Evolutionary conservation across 2,113 vertebrate genomes (phyloP), one percentile per base, ranked within the genome.

Genomic region (Collichthys lucidus): DNA sequence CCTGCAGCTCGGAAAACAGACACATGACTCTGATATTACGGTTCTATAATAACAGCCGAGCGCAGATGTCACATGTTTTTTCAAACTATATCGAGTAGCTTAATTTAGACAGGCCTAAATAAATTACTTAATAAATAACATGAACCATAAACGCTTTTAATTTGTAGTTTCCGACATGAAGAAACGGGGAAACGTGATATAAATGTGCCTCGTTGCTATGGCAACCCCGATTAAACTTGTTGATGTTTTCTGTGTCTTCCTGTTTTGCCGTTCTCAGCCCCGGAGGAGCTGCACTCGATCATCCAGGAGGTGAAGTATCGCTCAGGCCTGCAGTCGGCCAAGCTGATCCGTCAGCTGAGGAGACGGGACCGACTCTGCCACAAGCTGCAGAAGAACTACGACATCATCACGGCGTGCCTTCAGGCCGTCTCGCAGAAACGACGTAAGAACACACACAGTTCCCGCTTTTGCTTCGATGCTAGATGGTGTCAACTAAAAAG

Each of bases 371-470:
- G 96, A 20, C 95, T 98, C 0, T 79, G 91, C 42, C 94, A 97
- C 82, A 97, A 98, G 63, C 90, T 96, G 15, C 98, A 99, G 94
- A 98, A 95, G 94, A 97, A 97, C 91, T 97, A 95, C 1, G 98
- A 99, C 84, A 93, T 99, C 11, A 92, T 99, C 90, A 99, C 98
- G 0, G 98, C 98, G 0, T 99, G 96, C 86, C 92, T 99, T 63
- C 98, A 99, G 92, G 98, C 98, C 0, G 96, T 97, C 80, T 99
- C 98, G 0, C 97, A 96, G 56, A 99, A 99, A 92, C 95, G 98
- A 89, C 80, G 98, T 99, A 94, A 98, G 98, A 94, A 11, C 9
- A 11, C 3, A 15, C 44, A 8, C 44, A 8, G 0, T 29, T 46
- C 2, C 22, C 3, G 7, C 0, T 6, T 62, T 5, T 35, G 10